phyloP scores from a whole-genome alignment of 2,797 vertebrate species.

The Sitta carolinensis region DNA sequence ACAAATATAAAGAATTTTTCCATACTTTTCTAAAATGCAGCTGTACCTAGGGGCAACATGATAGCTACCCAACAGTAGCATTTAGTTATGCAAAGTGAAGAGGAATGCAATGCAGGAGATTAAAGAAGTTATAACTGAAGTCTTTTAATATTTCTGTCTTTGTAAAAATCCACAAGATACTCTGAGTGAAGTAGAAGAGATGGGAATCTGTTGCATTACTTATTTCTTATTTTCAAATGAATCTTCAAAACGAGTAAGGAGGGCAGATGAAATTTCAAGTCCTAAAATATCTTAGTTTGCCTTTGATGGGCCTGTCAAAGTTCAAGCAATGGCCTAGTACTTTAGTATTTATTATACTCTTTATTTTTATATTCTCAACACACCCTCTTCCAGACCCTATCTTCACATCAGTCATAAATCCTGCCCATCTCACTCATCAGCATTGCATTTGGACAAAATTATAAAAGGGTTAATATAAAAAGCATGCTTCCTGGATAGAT shows the following conservation, averaged over 20 bases:
- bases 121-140: not conserved
- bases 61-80: not conserved
- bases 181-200: not conserved
- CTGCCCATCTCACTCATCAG: conserved; percentile 8
- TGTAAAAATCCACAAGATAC: conserved; percentile 5
- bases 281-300: conserved; percentile 28
- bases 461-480: conserved; percentile 52
- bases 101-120: not conserved
- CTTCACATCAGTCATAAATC: conserved; percentile 43
- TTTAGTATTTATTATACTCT: conserved; percentile 34
- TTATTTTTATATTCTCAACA: conserved; percentile 49
- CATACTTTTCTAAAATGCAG: not conserved
- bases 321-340: not conserved
- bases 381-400: conserved; percentile 20
- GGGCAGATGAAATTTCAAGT: conserved; percentile 5
- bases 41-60: not conserved
- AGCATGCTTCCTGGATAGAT: not conserved
- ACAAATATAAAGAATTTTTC: not conserved
- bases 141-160: not conserved
- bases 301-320: conserved; percentile 23
- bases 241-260: conserved; percentile 29
- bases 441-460: conserved; percentile 50
- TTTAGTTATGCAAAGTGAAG: not conserved
- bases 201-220: not conserved
- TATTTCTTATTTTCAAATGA: conserved; percentile 1